Conservation (phyloP, 1,140 invertebrate species). For the Bradynema listronoti region DNA sequence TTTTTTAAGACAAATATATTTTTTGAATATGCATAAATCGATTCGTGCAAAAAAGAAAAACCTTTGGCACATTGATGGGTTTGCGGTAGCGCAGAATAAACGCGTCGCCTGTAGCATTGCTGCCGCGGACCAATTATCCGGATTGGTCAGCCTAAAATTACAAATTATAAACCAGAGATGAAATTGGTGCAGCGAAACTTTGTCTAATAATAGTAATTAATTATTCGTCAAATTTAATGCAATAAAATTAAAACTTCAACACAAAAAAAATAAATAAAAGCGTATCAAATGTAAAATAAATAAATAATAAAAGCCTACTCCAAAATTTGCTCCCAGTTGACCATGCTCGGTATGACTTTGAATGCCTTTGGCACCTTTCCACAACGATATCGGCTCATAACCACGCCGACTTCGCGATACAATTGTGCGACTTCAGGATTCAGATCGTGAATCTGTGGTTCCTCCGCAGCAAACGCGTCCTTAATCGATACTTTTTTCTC, state of each 20-base stretch:
- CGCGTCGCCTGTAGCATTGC: constrained; percentile 87
- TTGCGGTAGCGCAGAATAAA: constrained; percentile 90
- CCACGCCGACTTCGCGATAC: constrained; percentile 72
- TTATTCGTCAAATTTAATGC: too few relatives aligned
- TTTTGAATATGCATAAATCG: not conserved
- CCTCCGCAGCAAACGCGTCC: constrained; percentile 1
- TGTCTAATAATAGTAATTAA: too few relatives aligned
- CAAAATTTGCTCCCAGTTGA: constrained; percentile 79
- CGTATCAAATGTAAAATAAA: constrained; percentile 1
- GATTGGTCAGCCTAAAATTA: constrained; percentile 60
- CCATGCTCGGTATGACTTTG: constrained; percentile 83
- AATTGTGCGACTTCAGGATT: constrained; percentile 70
- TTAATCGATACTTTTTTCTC: constrained; percentile 33
- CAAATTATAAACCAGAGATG: too few relatives aligned
- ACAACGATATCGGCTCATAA: constrained; percentile 72
- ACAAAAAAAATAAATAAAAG: too few relatives aligned
- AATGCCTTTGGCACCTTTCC: constrained; percentile 96
- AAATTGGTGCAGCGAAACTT: too few relatives aligned
- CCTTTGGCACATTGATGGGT: constrained; percentile 89
- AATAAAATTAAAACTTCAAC: too few relatives aligned
- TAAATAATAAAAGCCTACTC: constrained; percentile 29
- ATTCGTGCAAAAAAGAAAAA: constrained; percentile 32
- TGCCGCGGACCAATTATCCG: constrained; percentile 71
- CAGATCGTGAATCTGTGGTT: constrained; percentile 58
- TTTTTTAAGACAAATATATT: not conserved